Evolutionary conservation across 2,113 vertebrate genomes (phyloP).

Genomic region (Gracilinanus agilis): DNA sequence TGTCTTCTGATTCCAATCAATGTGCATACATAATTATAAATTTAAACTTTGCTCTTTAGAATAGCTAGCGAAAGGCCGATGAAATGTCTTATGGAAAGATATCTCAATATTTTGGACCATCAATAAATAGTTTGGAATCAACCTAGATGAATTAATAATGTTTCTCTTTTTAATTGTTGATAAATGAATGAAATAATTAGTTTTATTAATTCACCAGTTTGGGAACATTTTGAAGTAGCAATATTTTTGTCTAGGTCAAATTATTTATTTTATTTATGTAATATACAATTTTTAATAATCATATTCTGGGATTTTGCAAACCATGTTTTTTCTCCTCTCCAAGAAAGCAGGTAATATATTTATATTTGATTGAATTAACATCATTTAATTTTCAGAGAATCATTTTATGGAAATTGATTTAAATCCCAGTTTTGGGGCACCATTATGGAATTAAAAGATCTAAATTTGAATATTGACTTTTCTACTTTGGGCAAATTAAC

Average conservation of each 20-base stretch:
- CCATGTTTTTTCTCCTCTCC: no score
- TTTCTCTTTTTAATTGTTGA: background rate
- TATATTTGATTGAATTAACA: background rate
- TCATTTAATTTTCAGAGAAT: background rate
- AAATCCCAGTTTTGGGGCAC: background rate
- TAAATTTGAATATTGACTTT: background rate
- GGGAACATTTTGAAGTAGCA: background rate
- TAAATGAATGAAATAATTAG: background rate
- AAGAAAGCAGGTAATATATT: no score
- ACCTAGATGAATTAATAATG: background rate
- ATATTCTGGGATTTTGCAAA: no score
- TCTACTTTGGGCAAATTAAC: background rate
- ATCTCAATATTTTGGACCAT: constrained; percentile 15
- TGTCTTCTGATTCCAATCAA: background rate
- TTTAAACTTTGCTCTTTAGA: background rate
- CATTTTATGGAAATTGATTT: background rate
- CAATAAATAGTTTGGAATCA: background rate
- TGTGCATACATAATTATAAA: background rate
- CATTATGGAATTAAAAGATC: background rate
- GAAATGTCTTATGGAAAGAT: background rate
- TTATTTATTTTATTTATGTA: no score
- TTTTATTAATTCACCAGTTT: background rate
- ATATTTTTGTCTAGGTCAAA: background rate
- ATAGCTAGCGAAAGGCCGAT: background rate
- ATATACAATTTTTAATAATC: no score